Percentiles rank a stretch among this genome's conserved stretches.
These are phyloP conservation scores for Luffia ferchaultella DNA, from an alignment of 2,888 invertebrate species.

Conservation along the genomic window DNA sequence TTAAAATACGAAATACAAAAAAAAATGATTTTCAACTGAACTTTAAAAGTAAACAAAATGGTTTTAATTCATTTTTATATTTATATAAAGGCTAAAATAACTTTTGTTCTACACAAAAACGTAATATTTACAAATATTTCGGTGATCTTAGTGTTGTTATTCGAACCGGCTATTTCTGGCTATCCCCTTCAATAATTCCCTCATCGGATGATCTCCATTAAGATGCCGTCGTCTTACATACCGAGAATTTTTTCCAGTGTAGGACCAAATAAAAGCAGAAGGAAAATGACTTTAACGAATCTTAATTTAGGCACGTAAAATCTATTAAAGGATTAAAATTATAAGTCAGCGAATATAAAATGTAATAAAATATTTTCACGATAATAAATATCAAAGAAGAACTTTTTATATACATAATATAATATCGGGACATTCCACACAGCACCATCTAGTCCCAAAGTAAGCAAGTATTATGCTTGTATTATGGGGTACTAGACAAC, in stretches of 20 bases:
- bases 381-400: constrained; percentile 6
- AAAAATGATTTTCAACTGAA: too few species aligned
- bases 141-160: too few species aligned
- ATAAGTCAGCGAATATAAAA: constrained; percentile 5
- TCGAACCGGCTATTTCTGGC: not conserved
- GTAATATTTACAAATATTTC: too few species aligned
- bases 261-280: not conserved
- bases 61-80: too few species aligned
- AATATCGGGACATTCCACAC: too few species aligned
- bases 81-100: too few species aligned
- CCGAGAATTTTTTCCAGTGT: not conserved
- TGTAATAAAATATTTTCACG: constrained; percentile 5
- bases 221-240: not conserved
- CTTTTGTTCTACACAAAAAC: too few species aligned
- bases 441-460: too few species aligned
- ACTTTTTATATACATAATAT: constrained; percentile 2
- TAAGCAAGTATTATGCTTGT: too few species aligned
- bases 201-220: not conserved
- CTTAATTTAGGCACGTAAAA: not conserved
- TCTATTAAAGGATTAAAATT: not conserved
- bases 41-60: too few species aligned
- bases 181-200: not conserved
- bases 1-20: too few species aligned
- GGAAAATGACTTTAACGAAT: not conserved
- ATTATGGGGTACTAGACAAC: too few species aligned